Percentiles rank a stretch among this genome's conserved stretches.
These are phyloP conservation scores for Sympetrum striolatum DNA, from an alignment of 2,888 invertebrate genomes.

Conservation along the genomic window DNA sequence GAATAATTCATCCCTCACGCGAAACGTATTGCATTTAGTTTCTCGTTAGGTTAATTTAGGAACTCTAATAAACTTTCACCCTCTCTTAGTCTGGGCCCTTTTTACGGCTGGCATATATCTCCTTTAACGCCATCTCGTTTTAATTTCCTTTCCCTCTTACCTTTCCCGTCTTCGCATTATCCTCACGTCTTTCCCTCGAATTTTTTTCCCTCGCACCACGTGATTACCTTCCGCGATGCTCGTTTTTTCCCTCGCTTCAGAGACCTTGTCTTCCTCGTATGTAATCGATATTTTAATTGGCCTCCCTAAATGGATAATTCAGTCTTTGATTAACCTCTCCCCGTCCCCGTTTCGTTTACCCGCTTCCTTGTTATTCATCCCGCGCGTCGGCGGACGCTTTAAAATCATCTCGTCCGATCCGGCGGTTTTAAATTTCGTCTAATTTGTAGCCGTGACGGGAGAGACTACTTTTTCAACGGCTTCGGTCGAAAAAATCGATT, in stretches of 20 bases:
- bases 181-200: background rate
- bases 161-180: background rate
- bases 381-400: background rate
- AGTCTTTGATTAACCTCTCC: background rate
- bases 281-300: constrained; percentile 39
- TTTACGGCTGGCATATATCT: background rate
- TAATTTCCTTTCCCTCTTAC: background rate
- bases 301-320: background rate
- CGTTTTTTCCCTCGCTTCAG: background rate
- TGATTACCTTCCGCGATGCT: background rate
- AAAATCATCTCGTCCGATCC: background rate
- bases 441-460: background rate
- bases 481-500: too few relatives aligned
- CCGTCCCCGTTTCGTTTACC: background rate
- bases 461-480: background rate
- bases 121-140: constrained; percentile 14
- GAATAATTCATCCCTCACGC: background rate
- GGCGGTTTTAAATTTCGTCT: background rate
- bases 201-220: constrained; percentile 1
- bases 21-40: background rate
- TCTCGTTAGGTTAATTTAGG: background rate
- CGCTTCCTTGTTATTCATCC: background rate
- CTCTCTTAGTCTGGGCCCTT: background rate
- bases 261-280: background rate
- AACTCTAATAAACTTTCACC: background rate